Evolutionary conservation across 2,113 vertebrate genomes (phyloP), one percentile per base, ranked within the genome.

Genomic region (Malurus cyaneus): DNA sequence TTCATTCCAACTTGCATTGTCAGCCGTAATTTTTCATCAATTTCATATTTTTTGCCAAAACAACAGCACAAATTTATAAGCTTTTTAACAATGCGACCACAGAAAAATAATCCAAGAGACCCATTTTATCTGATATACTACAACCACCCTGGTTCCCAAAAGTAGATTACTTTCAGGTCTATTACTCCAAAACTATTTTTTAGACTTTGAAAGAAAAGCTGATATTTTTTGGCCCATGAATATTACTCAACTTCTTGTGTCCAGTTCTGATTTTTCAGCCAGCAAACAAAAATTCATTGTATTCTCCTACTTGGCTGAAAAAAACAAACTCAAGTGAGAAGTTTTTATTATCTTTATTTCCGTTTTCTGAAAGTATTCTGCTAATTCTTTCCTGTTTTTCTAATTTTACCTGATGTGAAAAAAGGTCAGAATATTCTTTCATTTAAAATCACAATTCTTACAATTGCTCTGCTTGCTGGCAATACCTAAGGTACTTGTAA

Each of bases 11-110:
- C 72, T 88, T 90, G 71, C 71, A 62, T 67, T 86, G 88, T 90
- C 92, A 93, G 88, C 34, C 72, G n/a, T 90, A 92, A 94, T 80
- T 95, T 96, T 94, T 88, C 80, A 95, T 90, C 80, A 94, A 83
- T 90, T 93, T 86, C 42, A 14, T 65, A 69, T 62, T 89, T 92
- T 92, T 94, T 80, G 50, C 50, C 92, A 90, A 83, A 93, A 80
- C 34, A 92, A 73, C n/a, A 59, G 29, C 74, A 93, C 88, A 77
- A 85, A 94, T 94, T 86, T 80, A 70, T 83, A 95, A 88, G 76
- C 79, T 88, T 88, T 93, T 94, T 80, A 95, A 83, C 82, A 90
- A 83, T 72, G 53, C 41, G 59, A 77, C 80, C 88, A 77, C 64
- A 46, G 47, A 36, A 54, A 62, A 74, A 67, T 72, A 77, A 81